Evolutionary conservation across 1,140 invertebrate genomes (phyloP).

Genomic region (Zaprionus vittiger): DNA sequence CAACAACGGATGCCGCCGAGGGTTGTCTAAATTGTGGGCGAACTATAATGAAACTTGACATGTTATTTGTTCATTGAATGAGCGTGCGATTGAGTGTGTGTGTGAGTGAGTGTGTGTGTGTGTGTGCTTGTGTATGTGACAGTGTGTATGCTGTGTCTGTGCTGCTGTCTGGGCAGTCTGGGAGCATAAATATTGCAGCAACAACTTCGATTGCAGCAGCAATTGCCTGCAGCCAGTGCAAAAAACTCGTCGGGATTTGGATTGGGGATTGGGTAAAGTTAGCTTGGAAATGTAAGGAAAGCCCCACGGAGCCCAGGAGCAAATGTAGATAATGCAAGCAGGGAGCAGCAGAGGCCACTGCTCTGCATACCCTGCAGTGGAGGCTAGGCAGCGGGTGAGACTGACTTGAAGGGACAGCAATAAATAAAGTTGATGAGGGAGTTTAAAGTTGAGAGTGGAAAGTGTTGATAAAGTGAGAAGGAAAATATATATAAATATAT

Average conservation of each 20-base stretch:
- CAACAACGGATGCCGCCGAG: conserved; percentile 38
- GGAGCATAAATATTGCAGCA: conserved; percentile 50
- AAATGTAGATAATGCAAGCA: conserved; percentile 15
- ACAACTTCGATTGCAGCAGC: conserved; percentile 26
- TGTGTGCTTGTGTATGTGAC: not conserved
- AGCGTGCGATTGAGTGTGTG: conserved; percentile 56
- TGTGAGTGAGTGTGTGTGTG: not conserved
- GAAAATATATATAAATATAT: not conserved
- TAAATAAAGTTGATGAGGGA: too few species aligned
- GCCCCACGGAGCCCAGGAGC: not conserved
- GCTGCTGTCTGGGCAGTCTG: conserved; percentile 22
- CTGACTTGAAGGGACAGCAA: not conserved
- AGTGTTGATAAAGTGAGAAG: not conserved
- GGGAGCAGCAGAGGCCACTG: not conserved
- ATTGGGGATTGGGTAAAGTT: conserved; percentile 26
- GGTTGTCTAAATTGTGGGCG: conserved; percentile 59
- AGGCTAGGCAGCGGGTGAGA: not conserved
- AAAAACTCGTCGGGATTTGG: conserved; percentile 22
- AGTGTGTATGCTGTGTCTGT: conserved; percentile 15
- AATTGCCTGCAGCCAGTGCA: conserved; percentile 41
- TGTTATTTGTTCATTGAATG: conserved; percentile 81
- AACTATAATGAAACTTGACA: conserved; percentile 82
- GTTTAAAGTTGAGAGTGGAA: not conserved
- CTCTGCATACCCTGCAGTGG: not conserved
- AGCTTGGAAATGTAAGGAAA: conserved; percentile 14